These are phyloP conservation scores for Paramormyrops kingsleyae DNA, from an alignment of 2,113 vertebrate genomes.

Conservation along the genomic window DNA sequence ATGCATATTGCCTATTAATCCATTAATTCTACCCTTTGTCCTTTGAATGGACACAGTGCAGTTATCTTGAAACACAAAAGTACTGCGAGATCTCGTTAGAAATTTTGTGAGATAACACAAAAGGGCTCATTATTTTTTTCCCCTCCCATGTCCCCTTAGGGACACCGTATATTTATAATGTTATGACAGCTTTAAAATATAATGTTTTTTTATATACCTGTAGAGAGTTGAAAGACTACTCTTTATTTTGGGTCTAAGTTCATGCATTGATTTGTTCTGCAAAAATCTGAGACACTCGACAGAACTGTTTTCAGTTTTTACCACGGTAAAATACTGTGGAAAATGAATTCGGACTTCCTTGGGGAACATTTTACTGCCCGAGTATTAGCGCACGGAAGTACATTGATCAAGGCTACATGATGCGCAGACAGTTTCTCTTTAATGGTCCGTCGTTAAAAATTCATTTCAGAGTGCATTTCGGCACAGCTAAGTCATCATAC, in stretches of 20 bases:
- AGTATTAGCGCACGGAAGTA: background rate
- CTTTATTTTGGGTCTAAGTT: background rate
- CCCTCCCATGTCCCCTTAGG: background rate
- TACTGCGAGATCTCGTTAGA: background rate
- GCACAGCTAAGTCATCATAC: background rate
- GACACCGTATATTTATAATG: background rate
- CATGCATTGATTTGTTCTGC: background rate
- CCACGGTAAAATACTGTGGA: slow-evolving; percentile 1
- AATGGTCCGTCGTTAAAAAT: slow-evolving; percentile 8
- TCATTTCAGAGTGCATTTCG: background rate
- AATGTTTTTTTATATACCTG: background rate
- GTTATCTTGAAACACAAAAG: background rate
- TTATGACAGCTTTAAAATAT: background rate
- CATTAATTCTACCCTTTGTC: background rate
- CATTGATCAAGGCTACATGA: slow-evolving; percentile 9
- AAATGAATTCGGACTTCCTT: background rate
- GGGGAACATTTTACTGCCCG: background rate
- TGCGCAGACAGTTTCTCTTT: background rate
- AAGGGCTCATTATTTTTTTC: background rate
- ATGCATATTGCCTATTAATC: background rate
- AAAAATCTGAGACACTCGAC: background rate
- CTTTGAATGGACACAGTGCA: background rate
- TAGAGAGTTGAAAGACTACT: background rate
- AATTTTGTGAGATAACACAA: background rate
- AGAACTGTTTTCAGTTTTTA: background rate